phyloP scores from a whole-genome alignment of 2,888 invertebrate species.

The Agonopterix alstromeriana region DNA sequence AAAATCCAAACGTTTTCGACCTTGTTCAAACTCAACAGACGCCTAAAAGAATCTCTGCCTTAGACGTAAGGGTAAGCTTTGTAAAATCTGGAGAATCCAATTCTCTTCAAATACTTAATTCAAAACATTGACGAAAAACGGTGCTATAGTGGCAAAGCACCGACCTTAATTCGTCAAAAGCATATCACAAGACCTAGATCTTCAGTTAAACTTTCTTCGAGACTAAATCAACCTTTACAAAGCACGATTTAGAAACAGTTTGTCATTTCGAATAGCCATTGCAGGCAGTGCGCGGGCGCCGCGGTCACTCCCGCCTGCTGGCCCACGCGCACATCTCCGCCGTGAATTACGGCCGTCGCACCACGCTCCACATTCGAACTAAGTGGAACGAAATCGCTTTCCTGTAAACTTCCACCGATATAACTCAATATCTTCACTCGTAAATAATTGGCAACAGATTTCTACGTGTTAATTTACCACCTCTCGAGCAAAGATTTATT shows the following conservation, averaged over 20 bases:
- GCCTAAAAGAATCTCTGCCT: too few species aligned
- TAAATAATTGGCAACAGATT: conserved; percentile 19
- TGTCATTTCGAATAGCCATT: conserved; percentile 6
- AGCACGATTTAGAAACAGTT: conserved; percentile 6
- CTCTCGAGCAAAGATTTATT: conserved; percentile 6
- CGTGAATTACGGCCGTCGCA: conserved; percentile 21
- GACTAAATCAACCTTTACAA: conserved; percentile 2
- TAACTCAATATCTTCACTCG: conserved; percentile 17
- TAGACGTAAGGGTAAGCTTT: too few species aligned
- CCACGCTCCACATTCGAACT: conserved; percentile 25
- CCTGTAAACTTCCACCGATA: conserved; percentile 19
- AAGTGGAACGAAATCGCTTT: conserved; percentile 28
- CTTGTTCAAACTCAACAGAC: too few species aligned
- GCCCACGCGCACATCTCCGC: conserved; percentile 10
- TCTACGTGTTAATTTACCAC: conserved; percentile 14
- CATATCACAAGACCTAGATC: not conserved
- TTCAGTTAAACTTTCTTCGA: conserved; percentile 2
- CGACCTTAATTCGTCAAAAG: too few species aligned
- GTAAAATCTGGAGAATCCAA: too few species aligned
- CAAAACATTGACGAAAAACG: too few species aligned
- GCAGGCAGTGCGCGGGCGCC: conserved; percentile 5
- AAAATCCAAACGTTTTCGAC: too few species aligned
- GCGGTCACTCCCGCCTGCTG: conserved; percentile 16
- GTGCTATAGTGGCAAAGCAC: too few species aligned
- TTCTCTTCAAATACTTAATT: too few species aligned